phyloP scores from a whole-genome alignment of 2,888 invertebrate genomes.

The Leptopterna dolabrata region DNA sequence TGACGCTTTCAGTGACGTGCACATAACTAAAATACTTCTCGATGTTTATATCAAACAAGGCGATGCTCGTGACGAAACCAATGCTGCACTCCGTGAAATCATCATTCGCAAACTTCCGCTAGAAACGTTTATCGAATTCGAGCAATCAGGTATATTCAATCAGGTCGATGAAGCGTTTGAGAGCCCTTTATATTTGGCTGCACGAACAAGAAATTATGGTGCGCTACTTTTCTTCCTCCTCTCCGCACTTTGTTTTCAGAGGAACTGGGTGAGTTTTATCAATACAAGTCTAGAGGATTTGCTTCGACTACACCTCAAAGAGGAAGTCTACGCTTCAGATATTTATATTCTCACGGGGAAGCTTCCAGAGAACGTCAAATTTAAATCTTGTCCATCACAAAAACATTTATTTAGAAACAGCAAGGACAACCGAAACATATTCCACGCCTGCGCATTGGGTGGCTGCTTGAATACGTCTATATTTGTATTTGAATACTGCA shows the following conservation, averaged over 20 bases:
- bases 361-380: neutral
- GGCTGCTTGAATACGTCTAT: neutral
- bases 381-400: neutral
- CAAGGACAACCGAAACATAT: neutral
- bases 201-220: neutral
- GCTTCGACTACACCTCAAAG: neutral
- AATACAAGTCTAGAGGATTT: neutral
- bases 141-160: neutral
- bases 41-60: neutral
- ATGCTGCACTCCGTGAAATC: neutral
- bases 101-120: neutral
- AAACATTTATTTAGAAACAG: neutral
- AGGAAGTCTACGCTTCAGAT: constrained; percentile 7
- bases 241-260: neutral
- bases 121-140: neutral
- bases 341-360: neutral
- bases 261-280: neutral
- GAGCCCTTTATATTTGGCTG: neutral
- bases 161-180: neutral
- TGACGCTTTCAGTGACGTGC: neutral
- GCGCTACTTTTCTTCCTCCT: neutral
- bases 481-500: neutral
- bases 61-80: neutral
- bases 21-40: neutral
- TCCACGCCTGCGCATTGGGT: constrained; percentile 39